Evolutionary conservation across 2,797 vertebrate genomes (phyloP).

Genomic region (Coendou prehensilis): DNA sequence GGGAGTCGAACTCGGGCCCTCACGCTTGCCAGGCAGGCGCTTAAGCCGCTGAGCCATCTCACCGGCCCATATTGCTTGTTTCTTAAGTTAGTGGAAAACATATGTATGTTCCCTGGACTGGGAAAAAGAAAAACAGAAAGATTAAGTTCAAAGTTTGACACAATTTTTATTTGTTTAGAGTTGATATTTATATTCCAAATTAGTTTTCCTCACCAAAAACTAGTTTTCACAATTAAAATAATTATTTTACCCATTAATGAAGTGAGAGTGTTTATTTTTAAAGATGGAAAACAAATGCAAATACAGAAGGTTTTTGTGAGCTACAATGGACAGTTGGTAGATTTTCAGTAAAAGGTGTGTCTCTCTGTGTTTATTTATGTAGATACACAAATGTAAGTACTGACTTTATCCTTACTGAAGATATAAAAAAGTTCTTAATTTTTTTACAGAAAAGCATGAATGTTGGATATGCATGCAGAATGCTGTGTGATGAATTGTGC

Average conservation of each 20-base stretch:
- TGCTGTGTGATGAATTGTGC: slow-evolving; percentile 70
- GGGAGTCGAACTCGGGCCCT: too few relatives aligned
- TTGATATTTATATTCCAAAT: slow-evolving; percentile 54
- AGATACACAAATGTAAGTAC: slow-evolving; percentile 5
- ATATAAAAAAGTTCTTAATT: slow-evolving; percentile 73
- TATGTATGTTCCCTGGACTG: slow-evolving; percentile 18
- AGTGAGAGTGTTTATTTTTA: slow-evolving; percentile 69
- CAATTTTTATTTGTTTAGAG: slow-evolving; percentile 63
- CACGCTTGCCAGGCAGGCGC: too few relatives aligned
- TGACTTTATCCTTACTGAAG: slow-evolving; percentile 37
- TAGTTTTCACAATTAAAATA: slow-evolving; percentile 80
- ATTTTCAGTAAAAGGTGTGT: slow-evolving; percentile 44
- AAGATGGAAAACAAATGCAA: slow-evolving; percentile 73
- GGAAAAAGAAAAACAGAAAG: slow-evolving; percentile 21
- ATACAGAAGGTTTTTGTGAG: slow-evolving; percentile 73
- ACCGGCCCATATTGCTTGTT: not conserved
- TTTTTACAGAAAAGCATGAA: slow-evolving; percentile 62
- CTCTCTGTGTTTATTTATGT: not conserved
- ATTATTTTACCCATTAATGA: slow-evolving; percentile 64
- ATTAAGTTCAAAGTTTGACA: slow-evolving; percentile 69
- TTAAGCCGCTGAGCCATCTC: too few relatives aligned
- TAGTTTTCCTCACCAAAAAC: slow-evolving; percentile 40
- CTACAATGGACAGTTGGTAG: slow-evolving; percentile 63
- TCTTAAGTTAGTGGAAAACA: slow-evolving; percentile 65
- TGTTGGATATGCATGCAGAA: slow-evolving; percentile 61